Percentiles rank a stretch among this genome's conserved stretches.
Evolutionary conservation across 2,113 vertebrate species (phyloP).

Genomic region (Tragelaphus strepsiceros): DNA sequence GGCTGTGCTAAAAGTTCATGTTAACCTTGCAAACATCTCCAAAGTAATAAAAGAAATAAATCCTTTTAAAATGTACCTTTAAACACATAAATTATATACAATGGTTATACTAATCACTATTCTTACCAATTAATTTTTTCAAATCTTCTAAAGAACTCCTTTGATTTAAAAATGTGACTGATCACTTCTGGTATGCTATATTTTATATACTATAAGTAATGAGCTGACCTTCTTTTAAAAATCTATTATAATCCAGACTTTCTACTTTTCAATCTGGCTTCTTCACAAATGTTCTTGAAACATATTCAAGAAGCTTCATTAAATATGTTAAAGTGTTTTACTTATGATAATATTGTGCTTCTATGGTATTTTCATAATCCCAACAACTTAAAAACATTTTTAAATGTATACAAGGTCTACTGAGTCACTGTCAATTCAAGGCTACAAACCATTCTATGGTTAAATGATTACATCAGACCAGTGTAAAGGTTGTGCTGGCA

Average conservation of each 20-base stretch:
- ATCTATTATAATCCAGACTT: conserved; percentile 47
- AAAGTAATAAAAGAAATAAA: background rate
- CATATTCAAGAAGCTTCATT: conserved; percentile 58
- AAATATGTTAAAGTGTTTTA: conserved; percentile 60
- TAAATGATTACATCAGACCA: conserved; percentile 49
- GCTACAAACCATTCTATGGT: background rate
- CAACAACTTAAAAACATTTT: conserved; percentile 49
- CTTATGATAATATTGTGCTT: conserved; percentile 56
- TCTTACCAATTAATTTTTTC: conserved; percentile 10
- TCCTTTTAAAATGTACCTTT: background rate
- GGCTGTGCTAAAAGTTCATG: background rate
- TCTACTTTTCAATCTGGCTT: conserved; percentile 56
- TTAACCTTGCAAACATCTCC: background rate
- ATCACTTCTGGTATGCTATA: background rate
- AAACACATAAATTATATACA: background rate
- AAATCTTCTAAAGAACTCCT: conserved; percentile 2
- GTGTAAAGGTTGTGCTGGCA: conserved; percentile 23
- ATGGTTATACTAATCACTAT: background rate
- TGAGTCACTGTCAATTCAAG: conserved; percentile 25
- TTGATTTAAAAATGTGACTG: conserved; percentile 25
- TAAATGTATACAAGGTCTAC: conserved; percentile 31
- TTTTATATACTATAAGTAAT: conserved; percentile 37
- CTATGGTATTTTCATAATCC: conserved; percentile 45
- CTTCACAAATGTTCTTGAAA: conserved; percentile 64
- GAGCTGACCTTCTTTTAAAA: conserved; percentile 36